Evolutionary conservation across 2,797 vertebrate species (phyloP).

Genomic region (Acridotheres tristis): DNA sequence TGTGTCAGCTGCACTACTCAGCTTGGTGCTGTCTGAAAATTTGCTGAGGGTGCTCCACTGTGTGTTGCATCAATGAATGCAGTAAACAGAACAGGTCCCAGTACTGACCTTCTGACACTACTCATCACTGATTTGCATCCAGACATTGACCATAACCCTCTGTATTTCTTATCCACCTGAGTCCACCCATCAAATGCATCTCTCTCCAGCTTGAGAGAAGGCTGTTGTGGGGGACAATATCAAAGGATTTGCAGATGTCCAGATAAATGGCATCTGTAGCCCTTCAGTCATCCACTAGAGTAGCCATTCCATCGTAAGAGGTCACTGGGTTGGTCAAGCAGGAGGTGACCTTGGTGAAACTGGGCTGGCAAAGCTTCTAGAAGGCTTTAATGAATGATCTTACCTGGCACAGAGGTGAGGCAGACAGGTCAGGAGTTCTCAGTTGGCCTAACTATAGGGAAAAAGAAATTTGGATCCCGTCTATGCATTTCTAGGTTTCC

Average conservation of each 20-base stretch:
- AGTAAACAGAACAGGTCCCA: neutral
- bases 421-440: neutral
- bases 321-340: neutral
- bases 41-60: neutral
- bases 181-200: neutral
- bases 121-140: fast-evolving
- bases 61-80: neutral
- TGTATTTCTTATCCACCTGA: neutral
- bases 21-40: neutral
- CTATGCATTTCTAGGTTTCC: neutral
- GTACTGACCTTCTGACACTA: neutral
- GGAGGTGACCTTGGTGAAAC: neutral
- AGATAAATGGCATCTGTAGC: fast-evolving
- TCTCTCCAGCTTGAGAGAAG: neutral
- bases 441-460: neutral
- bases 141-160: neutral
- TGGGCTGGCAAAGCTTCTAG: fast-evolving
- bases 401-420: neutral
- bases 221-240: fast-evolving
- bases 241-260: neutral
- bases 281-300: neutral
- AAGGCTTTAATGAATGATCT: neutral
- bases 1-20: neutral
- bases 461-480: neutral
- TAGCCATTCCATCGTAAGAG: neutral